Base-by-base conservation (phyloP, 2,797 vertebrate species). In the Valencia hispanica region DNA sequence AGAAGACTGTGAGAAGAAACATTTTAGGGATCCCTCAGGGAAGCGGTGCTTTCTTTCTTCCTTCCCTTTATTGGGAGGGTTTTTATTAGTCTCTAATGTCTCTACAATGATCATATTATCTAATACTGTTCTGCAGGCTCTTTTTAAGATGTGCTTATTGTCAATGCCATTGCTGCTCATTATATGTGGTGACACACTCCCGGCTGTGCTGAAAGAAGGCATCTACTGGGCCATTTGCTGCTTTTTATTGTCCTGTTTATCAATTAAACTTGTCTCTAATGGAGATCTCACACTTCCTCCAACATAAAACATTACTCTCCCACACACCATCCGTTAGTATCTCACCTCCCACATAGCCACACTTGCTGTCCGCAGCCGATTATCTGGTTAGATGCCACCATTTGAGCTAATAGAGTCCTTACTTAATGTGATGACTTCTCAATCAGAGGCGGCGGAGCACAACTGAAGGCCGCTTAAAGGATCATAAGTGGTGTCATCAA, bases 281-380 rank as follows among this genome's bases (percentile, higher is more conserved):
- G 89, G 91, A 87, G 87, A 90, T 83, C 83, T 94, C 91, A 92
- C 93, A 94, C 91, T 92, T 92, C 89, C 89, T 92, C 87, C 90
- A 87, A 90, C 85, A 91, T 92, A 91, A 93, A 94, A 92, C 91
- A 93, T 94, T 91, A 90, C 91, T 92, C 93, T 94, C 93, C 93
- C 92, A 94, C 93, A 92, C 93, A 89, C 93, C 93, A 94, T 92
- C 93, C 93, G 93, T 77, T 87, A 87, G 85, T 89, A 92, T 94
- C 93, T 87, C 93, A 93, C 93, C 91, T 94, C 93, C 93, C 91
- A 94, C 93, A 86, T 90, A 93, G 84, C 91, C 92, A 91, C 90
- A 92, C 92, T 93, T 87, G 91, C 92, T 93, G 91, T 93, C 91
- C 90, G 75, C 87, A 45, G 90, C 79, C 80, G 90, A 91, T 90